Evolutionary conservation across 2,113 vertebrate genomes (phyloP).

Genomic region (Pollimyrus isidori): DNA sequence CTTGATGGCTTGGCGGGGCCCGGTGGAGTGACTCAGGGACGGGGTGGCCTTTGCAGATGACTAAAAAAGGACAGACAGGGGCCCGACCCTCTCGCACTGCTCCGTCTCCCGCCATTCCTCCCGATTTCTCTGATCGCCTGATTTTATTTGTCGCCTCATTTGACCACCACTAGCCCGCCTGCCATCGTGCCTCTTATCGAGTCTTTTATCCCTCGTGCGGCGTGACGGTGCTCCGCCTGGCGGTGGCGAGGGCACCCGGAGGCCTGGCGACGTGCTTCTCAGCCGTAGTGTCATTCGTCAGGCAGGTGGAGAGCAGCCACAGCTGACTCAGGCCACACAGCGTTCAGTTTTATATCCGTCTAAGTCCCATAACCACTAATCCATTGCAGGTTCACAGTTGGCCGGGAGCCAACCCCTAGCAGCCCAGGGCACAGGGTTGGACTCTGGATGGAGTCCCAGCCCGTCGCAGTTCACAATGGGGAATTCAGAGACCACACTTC

Average conservation of each 20-base stretch:
- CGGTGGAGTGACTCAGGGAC: not conserved
- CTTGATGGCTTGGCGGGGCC: not conserved
- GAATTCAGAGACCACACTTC: not conserved
- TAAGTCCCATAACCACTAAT: not conserved
- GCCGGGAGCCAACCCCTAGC: not conserved
- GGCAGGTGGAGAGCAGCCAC: not conserved
- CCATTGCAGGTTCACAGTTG: not conserved
- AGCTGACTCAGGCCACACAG: not conserved
- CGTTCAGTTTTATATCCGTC: not conserved
- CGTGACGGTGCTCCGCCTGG: not conserved
- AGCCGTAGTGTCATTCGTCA: not conserved
- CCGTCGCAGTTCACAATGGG: not conserved
- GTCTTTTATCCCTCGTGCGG: not conserved
- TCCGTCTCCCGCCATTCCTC: slow-evolving; percentile 6
- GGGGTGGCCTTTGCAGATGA: not conserved
- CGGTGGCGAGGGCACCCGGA: not conserved
- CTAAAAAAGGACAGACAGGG: not conserved
- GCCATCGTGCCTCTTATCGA: not conserved
- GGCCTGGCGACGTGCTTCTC: not conserved
- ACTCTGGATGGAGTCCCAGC: not conserved
- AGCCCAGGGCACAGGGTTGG: not conserved
- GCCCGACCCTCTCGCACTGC: not conserved
- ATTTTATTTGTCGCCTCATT: slow-evolving; percentile 24
- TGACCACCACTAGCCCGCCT: slow-evolving; percentile 2
- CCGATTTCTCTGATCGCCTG: slow-evolving; percentile 3